phyloP scores from a whole-genome alignment of 2,113 vertebrate species.

The Progne subis region DNA sequence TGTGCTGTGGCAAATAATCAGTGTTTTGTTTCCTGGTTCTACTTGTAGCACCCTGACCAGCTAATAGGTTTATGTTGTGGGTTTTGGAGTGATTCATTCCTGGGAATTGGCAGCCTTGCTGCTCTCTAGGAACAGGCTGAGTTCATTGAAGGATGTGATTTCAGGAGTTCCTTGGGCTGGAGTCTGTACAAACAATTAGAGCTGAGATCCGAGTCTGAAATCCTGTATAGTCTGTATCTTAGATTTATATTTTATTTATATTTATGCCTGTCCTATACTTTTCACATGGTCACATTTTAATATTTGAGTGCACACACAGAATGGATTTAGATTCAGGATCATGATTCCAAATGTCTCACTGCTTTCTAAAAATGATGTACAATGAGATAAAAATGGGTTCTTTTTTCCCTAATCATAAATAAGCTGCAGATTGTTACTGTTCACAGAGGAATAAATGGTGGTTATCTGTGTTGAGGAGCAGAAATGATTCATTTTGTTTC shows the following conservation, averaged over 20 bases:
- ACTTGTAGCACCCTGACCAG: slow-evolving; percentile 18
- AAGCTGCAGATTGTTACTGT: background rate
- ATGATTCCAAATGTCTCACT: background rate
- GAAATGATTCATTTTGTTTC: background rate
- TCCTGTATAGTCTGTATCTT: background rate
- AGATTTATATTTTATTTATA: background rate
- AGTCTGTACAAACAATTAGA: background rate
- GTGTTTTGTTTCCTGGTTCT: slow-evolving; percentile 21
- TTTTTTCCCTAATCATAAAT: background rate
- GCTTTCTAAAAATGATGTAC: background rate
- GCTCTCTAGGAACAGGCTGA: slow-evolving; percentile 58
- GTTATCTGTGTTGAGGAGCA: background rate
- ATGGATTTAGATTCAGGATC: background rate
- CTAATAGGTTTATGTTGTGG: slow-evolving; percentile 51
- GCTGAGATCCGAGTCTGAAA: background rate
- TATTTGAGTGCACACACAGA: background rate
- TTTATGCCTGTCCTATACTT: background rate
- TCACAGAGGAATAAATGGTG: background rate
- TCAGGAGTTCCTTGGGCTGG: background rate
- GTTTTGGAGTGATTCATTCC: slow-evolving; percentile 59
- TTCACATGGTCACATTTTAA: background rate
- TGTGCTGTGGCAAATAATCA: background rate
- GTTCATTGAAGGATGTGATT: slow-evolving; percentile 32
- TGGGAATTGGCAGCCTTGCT: slow-evolving; percentile 48
- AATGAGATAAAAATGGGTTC: background rate